Base-by-base conservation (phyloP, 2,888 invertebrate genomes). In the Microctonus hyperodae region DNA sequence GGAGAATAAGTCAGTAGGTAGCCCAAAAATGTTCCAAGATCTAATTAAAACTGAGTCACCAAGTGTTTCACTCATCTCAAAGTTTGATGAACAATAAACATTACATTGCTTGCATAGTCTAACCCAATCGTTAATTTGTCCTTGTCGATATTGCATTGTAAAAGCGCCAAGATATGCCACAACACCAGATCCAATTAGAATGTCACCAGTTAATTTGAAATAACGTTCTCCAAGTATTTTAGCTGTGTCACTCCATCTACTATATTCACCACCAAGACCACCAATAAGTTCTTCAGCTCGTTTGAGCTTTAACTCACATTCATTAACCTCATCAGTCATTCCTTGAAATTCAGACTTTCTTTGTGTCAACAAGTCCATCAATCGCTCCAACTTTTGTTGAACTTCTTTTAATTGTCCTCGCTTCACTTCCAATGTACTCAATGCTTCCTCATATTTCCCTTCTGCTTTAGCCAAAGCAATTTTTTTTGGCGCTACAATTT, bases 141-240 rank as follows among this genome's bases (percentile, higher is more conserved):
- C 82, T 66, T 88, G 83, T 73, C 94, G 87, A 80, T 92, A 94
- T 67, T 87, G 85, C 67, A 90, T 88, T 0, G 93, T 94, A 79
- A 96, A 97, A 1, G 96, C 93, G 2, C 97, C 97, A 40, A 97
- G 87, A 81, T 97, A 97, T 0, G 96, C 95, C 1, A 97, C 94
- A 13, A 95, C 88, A 4, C 94, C 97, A 3, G 96, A 91, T 9
- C 95, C 91, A 65, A 97, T 89, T 69, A 97, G 86, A 56, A 96
- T 92, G 81, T 97, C 96, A 7, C 92, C 92, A 64, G 93, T 94
- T 0, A 95, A 86, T 37, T 90, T 87, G 72, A 88, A 87, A 78
- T 94, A 94, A 20, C 87, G 88, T 70, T 88, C 88, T 10, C 91
- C 90, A 4, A 94, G 85, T 0, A 79, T 79, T 76, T 90, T 88